A percentile compares a stretch with the other conserved stretches of the same genome.
phyloP scores from a whole-genome alignment of 2,113 vertebrate genomes.

The Neogale vison region DNA sequence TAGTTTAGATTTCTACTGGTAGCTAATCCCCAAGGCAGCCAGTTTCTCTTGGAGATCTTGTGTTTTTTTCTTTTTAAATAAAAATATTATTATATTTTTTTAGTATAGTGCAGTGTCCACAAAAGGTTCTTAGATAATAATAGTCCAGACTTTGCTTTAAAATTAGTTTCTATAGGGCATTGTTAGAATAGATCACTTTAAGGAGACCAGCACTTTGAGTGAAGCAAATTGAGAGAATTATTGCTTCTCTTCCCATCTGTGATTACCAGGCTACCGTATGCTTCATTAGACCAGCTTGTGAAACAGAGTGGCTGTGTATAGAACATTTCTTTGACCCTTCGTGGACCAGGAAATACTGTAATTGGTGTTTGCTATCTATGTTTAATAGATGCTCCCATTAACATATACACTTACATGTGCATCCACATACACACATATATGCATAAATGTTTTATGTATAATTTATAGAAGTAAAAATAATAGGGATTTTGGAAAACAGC shows the following conservation, averaged over 20 bases:
- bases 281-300: background rate
- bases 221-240: background rate
- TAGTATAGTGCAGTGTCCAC: background rate
- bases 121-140: background rate
- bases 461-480: background rate
- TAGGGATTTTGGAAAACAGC: background rate
- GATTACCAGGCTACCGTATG: background rate
- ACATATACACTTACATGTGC: too few relatives aligned
- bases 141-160: background rate
- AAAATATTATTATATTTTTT: background rate
- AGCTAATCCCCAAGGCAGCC: background rate
- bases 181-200: background rate
- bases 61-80: background rate
- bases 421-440: background rate
- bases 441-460: background rate
- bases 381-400: background rate
- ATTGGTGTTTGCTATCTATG: background rate
- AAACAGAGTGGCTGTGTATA: background rate
- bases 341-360: background rate
- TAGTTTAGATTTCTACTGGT: background rate
- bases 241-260: background rate
- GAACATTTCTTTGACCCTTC: background rate
- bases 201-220: background rate
- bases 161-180: background rate
- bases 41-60: background rate